These are phyloP conservation scores for Neoarius graeffei DNA, from an alignment of 2,113 vertebrate genomes.

Conservation along the genomic window DNA sequence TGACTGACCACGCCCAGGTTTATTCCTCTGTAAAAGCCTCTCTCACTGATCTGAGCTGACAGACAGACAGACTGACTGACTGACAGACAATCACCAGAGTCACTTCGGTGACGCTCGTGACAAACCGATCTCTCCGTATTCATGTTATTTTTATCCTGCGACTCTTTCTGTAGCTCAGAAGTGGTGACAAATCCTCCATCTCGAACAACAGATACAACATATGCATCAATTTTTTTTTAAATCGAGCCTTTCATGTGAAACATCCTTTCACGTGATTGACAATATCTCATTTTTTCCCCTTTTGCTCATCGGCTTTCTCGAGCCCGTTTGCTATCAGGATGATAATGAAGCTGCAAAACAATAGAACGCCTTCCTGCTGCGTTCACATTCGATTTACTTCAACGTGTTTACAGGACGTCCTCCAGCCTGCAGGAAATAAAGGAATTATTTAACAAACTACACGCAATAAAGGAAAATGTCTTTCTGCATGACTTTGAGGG, in stretches of 20 bases:
- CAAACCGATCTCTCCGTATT: neutral
- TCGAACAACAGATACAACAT: neutral
- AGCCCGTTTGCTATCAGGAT: neutral
- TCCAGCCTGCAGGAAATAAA: neutral
- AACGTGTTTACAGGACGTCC: neutral
- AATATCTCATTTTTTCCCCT: neutral
- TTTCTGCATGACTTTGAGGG: neutral
- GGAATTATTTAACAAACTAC: neutral
- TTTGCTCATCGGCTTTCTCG: neutral
- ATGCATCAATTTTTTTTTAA: neutral
- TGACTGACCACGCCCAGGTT: neutral
- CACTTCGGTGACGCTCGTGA: neutral
- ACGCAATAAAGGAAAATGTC: neutral
- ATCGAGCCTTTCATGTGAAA: neutral
- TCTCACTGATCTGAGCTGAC: neutral
- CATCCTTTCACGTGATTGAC: neutral
- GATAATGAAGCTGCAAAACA: neutral
- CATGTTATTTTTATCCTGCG: neutral
- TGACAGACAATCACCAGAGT: neutral
- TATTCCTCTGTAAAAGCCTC: neutral
- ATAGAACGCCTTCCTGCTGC: neutral
- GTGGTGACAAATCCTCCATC: neutral
- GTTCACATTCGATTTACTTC: conserved; percentile 5
- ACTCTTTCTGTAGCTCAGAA: neutral
- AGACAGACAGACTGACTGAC: neutral